These are phyloP conservation scores for Toxostoma redivivum DNA, from an alignment of 2,113 vertebrate species.

Conservation along the genomic window DNA sequence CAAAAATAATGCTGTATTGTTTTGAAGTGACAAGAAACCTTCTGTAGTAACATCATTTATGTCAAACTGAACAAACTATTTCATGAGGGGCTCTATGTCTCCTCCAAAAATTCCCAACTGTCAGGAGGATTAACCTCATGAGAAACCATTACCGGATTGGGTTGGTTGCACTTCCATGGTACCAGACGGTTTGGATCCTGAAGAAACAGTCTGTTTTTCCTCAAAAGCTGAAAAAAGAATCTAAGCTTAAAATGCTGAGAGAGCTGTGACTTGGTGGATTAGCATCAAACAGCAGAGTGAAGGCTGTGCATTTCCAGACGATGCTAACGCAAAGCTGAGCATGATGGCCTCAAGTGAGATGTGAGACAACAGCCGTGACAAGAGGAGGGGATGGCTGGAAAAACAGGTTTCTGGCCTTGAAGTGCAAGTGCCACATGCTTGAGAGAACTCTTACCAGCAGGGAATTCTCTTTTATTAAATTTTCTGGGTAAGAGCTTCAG, in stretches of 20 bases:
- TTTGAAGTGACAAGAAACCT: background rate
- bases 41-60: background rate
- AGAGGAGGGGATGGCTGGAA: background rate
- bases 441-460: background rate
- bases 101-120: background rate
- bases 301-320: background rate
- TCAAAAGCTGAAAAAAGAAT: constrained; percentile 66
- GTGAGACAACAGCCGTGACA: background rate
- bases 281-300: background rate
- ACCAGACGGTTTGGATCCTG: constrained; percentile 49
- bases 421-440: background rate
- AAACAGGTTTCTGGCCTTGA: background rate
- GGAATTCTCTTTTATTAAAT: background rate
- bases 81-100: background rate
- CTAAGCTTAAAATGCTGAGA: constrained; percentile 10
- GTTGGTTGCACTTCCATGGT: constrained; percentile 35
- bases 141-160: constrained; percentile 47
- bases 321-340: background rate
- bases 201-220: constrained; percentile 60
- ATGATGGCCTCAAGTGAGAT: background rate
- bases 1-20: background rate
- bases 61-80: background rate
- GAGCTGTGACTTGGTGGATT: background rate
- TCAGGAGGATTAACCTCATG: background rate
- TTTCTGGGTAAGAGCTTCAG: background rate